Evolutionary conservation across 2,888 invertebrate genomes (phyloP).

Genomic region (Balanococcus diminutus): DNA sequence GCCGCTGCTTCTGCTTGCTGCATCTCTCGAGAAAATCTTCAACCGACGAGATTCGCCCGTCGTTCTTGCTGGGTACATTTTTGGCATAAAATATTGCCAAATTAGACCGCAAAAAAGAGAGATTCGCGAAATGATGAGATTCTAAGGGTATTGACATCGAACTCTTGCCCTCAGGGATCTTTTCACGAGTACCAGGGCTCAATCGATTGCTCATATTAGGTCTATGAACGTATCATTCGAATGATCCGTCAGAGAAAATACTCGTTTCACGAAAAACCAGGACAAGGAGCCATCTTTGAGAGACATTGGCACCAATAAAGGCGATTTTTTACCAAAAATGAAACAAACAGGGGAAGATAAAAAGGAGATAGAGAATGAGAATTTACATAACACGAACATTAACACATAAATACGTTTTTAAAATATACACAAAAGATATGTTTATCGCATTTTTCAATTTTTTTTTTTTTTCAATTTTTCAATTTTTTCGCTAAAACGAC

Average conservation of each 20-base stretch:
- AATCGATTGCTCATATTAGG: no score
- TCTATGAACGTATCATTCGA: no score
- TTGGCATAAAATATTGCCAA: neutral
- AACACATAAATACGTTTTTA: neutral
- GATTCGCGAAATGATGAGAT: constrained; percentile 11
- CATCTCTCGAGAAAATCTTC: neutral
- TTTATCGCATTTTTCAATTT: neutral
- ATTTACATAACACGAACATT: neutral
- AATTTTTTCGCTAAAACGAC: constrained; percentile 25
- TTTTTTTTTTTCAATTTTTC: neutral
- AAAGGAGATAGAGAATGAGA: neutral
- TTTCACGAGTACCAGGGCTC: no score
- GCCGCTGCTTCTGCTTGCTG: neutral
- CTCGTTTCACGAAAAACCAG: neutral
- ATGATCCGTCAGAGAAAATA: no score
- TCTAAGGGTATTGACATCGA: neutral
- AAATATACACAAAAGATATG: constrained; percentile 22
- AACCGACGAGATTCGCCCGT: neutral
- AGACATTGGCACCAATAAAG: neutral
- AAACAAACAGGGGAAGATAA: neutral
- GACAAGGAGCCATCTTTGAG: neutral
- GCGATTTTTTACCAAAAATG: neutral
- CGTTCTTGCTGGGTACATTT: neutral
- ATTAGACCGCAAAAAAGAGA: neutral
- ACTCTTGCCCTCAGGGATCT: neutral